Percentiles rank a stretch among this genome's conserved stretches.
phyloP scores from a whole-genome alignment of 2,113 vertebrate genomes.

The Odocoileus virginianus region DNA sequence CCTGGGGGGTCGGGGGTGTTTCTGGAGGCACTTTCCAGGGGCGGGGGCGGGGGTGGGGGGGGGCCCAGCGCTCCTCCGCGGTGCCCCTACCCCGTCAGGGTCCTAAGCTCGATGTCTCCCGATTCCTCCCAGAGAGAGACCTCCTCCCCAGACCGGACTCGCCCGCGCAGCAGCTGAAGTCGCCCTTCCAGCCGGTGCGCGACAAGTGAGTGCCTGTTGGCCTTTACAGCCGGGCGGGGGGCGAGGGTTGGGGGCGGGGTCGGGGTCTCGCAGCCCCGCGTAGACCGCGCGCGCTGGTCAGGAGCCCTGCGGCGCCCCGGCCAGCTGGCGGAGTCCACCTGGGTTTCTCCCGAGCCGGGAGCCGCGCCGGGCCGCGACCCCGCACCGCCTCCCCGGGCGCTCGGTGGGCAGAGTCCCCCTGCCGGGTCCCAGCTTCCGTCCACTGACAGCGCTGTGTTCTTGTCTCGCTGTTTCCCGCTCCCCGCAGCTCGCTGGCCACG shows the following conservation, averaged over 20 bases:
- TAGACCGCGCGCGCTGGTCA: rapidly evolving
- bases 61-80: background rate
- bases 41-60: rapidly evolving
- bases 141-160: constrained; percentile 89
- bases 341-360: constrained; percentile 1
- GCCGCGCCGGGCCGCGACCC: background rate
- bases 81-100: rapidly evolving
- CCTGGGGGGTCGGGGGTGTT: rapidly evolving
- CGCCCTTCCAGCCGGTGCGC: constrained; percentile 93
- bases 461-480: constrained; percentile 50
- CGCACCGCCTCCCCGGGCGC: no score
- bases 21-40: rapidly evolving
- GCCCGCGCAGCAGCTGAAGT: constrained; percentile 90
- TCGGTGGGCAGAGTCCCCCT: rapidly evolving
- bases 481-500: constrained; percentile 92
- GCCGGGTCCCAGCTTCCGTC: background rate
- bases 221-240: background rate
- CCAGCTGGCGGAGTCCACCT: rapidly evolving
- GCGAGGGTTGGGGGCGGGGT: rapidly evolving
- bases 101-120: constrained; percentile 18
- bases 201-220: constrained; percentile 89
- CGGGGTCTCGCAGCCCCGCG: rapidly evolving
- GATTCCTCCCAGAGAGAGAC: constrained; percentile 87
- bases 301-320: rapidly evolving
- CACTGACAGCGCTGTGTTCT: constrained; percentile 64